These are phyloP conservation scores for Rhodophaea formosa DNA, from an alignment of 2,888 invertebrate species.

Conservation along the genomic window DNA sequence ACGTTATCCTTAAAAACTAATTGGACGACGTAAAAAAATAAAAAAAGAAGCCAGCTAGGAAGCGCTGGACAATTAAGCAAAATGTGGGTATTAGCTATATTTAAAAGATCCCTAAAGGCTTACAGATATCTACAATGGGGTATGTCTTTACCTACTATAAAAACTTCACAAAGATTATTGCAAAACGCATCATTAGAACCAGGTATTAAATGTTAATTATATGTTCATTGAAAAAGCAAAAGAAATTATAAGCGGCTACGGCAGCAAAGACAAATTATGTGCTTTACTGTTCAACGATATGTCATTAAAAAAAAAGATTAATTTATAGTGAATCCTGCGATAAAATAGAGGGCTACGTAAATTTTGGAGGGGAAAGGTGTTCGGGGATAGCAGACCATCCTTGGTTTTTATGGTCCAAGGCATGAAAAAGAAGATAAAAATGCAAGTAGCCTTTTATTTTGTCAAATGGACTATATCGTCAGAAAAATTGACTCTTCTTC, in stretches of 20 bases:
- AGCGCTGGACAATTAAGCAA: conserved; percentile 7
- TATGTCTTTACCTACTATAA: conserved; percentile 19
- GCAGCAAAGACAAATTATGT: conserved; percentile 14
- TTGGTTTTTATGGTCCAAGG: not conserved
- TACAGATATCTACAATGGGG: conserved; percentile 16
- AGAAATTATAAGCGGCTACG: too few relatives aligned
- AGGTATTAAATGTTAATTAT: conserved; percentile 14
- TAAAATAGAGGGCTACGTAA: conserved; percentile 21
- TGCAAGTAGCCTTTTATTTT: not conserved
- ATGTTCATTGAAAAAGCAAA: too few relatives aligned
- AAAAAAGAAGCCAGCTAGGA: not conserved
- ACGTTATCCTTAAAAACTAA: too few relatives aligned
- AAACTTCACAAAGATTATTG: conserved; percentile 17
- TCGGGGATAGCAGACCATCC: not conserved
- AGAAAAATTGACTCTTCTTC: too few relatives aligned
- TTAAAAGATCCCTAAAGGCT: conserved; percentile 22
- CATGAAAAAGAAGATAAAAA: not conserved
- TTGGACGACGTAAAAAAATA: conserved; percentile 1
- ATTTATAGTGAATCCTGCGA: conserved; percentile 18
- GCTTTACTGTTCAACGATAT: conserved; percentile 22
- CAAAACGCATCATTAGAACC: conserved; percentile 9
- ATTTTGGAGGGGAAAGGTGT: conserved; percentile 2
- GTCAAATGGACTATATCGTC: not conserved
- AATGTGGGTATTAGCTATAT: conserved; percentile 12
- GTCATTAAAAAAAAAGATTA: conserved; percentile 21